A percentile compares a stretch with the other conserved stretches of the same genome.
Conservation (phyloP, 1,140 invertebrate genomes). For the Aphidius gifuensis region DNA sequence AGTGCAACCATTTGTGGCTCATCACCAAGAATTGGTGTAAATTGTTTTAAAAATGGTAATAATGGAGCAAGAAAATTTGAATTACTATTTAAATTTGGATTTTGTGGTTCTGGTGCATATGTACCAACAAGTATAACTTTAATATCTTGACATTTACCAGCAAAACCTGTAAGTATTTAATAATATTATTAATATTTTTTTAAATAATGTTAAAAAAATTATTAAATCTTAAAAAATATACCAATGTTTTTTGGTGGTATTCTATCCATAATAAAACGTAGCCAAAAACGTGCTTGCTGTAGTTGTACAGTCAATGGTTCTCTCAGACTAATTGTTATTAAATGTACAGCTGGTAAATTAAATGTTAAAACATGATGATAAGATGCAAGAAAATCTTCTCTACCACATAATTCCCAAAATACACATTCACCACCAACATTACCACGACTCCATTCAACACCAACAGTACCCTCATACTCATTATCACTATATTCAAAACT, state of each 20-base stretch:
- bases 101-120: slow-evolving; percentile 49
- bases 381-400: slow-evolving; percentile 73
- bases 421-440: slow-evolving; percentile 52
- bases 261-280: slow-evolving; percentile 74
- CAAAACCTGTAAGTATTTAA: slow-evolving; percentile 40
- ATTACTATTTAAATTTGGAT: slow-evolving; percentile 40
- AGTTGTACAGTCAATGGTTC: slow-evolving; percentile 72
- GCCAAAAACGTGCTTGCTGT: slow-evolving; percentile 76
- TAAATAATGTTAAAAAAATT: too few relatives aligned
- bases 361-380: slow-evolving; percentile 78
- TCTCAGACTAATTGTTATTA: slow-evolving; percentile 72
- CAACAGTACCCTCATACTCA: slow-evolving; percentile 52
- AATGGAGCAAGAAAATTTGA: slow-evolving; percentile 45
- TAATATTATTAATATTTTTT: neutral
- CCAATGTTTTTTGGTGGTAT: slow-evolving; percentile 69
- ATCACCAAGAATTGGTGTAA: slow-evolving; percentile 47
- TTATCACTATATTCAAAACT: slow-evolving; percentile 61
- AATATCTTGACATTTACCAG: slow-evolving; percentile 47
- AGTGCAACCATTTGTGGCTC: slow-evolving; percentile 48
- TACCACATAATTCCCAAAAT: slow-evolving; percentile 82
- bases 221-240: slow-evolving; percentile 35
- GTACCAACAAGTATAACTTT: slow-evolving; percentile 52
- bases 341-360: slow-evolving; percentile 62
- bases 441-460: slow-evolving; percentile 49
- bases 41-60: slow-evolving; percentile 48